phyloP scores from a whole-genome alignment of 2,113 vertebrate species.

The Calyptommatus sinebrachiatus region DNA sequence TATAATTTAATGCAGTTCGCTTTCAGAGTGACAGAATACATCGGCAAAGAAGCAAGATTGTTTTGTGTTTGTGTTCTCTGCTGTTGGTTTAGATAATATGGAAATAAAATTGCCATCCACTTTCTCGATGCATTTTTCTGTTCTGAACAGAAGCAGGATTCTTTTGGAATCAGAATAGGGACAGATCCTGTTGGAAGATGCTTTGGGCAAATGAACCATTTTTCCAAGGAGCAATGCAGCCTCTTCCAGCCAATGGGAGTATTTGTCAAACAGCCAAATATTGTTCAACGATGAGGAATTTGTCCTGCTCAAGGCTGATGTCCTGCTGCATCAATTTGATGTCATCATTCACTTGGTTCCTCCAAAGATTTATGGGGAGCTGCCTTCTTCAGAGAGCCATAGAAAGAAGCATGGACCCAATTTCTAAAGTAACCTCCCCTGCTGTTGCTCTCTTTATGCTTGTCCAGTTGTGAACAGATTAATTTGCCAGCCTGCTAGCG shows the following conservation, averaged over 20 bases:
- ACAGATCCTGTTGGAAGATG: background rate
- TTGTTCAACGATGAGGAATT: slow-evolving; percentile 47
- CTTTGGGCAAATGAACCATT: slow-evolving; percentile 48
- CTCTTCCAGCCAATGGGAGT: slow-evolving; percentile 53
- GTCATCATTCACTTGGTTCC: slow-evolving; percentile 5
- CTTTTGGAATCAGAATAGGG: too few relatives aligned
- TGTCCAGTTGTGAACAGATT: slow-evolving; percentile 21
- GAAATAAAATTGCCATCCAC: too few relatives aligned
- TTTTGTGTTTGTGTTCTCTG: too few relatives aligned
- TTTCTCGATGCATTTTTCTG: too few relatives aligned
- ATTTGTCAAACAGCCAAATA: slow-evolving; percentile 61
- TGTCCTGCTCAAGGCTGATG: slow-evolving; percentile 23
- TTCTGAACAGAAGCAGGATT: too few relatives aligned
- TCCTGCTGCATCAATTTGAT: slow-evolving; percentile 24
- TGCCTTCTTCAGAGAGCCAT: background rate
- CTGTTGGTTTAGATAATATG: too few relatives aligned
- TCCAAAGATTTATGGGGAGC: background rate
- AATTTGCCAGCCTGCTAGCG: slow-evolving; percentile 33
- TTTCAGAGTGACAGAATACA: too few relatives aligned
- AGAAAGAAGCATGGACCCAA: background rate
- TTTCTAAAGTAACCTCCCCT: slow-evolving; percentile 13
- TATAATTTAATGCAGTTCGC: too few relatives aligned
- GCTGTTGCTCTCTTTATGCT: background rate
- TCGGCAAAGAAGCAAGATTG: too few relatives aligned
- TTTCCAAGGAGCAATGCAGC: slow-evolving; percentile 61